Base-by-base conservation (phyloP, 2,113 vertebrate species). In the Ceyx melanurus region DNA sequence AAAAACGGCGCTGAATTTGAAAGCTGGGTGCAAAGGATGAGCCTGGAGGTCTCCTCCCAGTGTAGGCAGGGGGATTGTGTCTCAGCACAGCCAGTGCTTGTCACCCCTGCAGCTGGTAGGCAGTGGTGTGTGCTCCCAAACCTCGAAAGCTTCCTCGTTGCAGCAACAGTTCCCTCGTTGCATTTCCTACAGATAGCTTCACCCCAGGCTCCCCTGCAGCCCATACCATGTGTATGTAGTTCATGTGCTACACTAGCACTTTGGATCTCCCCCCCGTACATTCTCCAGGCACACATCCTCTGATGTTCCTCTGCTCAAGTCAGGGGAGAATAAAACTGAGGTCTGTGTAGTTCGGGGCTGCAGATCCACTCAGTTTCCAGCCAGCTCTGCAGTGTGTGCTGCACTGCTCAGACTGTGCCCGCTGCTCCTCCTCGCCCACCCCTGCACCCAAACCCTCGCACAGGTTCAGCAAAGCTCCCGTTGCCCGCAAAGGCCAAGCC, bases 341-440 rank as follows among this genome's bases (percentile, higher is more conserved):
- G 54, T 28, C 25, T n/a, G 13, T 54, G 81, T 56, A 7, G 5
- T 33, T 50, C 70, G 25, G 37, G 26, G 21, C 72, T 86, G 35
- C n/a, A 45, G 40, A 31, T 75, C 28, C 20, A 7, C 33, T 45
- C 58, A 6, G 10, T 54, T 74, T 37, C 28, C 70, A 42, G 3
- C 67, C 76, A 85, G 26, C 28, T 67, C 33, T 40, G 20, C 9
- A 3, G 2, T 71, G 22, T 19, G 15, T 70, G 35, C 67, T 70
- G 35, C 31, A 15, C 67, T 65, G 22, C 46, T 88, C 45, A 67
- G 72, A 13, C 58, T 68, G 3, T 77, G n/a, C 37, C 61, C 28
- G 23, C 14, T 0, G 0, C 31, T 26, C 35, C 35, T 29, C 22
- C 18, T 45, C 5, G 6, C 51, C 18, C 42, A 23, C 9, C 15